These are phyloP conservation scores for Phycodurus eques DNA, from an alignment of 2,113 vertebrate species.

Conservation along the genomic window DNA sequence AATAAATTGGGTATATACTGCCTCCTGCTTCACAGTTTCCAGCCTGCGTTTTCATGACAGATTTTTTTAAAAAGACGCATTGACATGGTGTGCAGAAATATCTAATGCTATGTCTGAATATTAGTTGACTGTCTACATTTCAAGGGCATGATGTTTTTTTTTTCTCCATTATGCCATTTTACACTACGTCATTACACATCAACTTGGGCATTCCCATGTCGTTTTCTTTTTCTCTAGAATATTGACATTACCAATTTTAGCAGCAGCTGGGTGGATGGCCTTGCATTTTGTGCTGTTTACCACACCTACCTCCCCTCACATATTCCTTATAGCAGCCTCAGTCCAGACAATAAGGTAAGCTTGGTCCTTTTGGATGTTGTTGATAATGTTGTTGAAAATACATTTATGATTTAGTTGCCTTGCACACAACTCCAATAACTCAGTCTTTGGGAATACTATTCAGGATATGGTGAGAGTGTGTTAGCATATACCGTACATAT, in stretches of 20 bases:
- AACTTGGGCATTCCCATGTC: neutral
- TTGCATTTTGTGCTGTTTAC: constrained; percentile 77
- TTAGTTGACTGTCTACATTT: neutral
- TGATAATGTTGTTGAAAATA: neutral
- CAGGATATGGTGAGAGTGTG: neutral
- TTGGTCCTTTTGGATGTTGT: neutral
- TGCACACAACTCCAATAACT: neutral
- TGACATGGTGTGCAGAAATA: neutral
- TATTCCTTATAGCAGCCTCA: constrained; percentile 70
- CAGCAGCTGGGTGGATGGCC: constrained; percentile 79
- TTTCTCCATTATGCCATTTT: neutral
- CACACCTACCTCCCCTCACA: constrained; percentile 78
- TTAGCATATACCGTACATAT: too few species aligned
- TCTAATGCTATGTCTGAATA: neutral
- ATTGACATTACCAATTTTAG: constrained; percentile 82
- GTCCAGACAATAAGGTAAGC: constrained; percentile 70
- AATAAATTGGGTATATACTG: neutral
- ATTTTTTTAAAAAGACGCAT: neutral
- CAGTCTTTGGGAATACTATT: neutral
- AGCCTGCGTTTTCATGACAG: neutral
- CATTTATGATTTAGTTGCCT: neutral
- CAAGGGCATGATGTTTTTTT: neutral
- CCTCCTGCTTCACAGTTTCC: neutral
- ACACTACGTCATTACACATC: neutral
- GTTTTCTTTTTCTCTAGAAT: constrained; percentile 54